Evolutionary conservation across 2,888 invertebrate genomes (phyloP).

Genomic region (Leptodirus hochenwartii): DNA sequence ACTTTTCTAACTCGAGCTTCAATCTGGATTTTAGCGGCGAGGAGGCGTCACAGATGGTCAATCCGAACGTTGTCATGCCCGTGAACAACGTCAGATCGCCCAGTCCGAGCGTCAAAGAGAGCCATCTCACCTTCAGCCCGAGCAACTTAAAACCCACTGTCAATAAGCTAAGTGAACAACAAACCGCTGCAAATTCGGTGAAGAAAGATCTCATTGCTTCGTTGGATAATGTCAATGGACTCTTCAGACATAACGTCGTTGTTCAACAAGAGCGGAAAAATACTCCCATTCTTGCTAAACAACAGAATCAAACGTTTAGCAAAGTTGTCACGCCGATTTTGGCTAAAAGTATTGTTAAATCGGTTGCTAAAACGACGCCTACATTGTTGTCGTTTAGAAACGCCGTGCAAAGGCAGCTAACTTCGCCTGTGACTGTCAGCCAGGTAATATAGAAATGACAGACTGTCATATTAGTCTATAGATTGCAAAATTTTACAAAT

Average conservation of each 20-base stretch:
- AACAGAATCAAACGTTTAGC: slow-evolving; percentile 21
- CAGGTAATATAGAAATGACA: no score
- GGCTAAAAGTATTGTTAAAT: slow-evolving; percentile 22
- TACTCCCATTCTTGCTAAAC: no score
- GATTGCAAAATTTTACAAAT: no score
- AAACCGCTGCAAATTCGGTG: slow-evolving; percentile 27
- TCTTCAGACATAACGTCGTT: slow-evolving; percentile 21
- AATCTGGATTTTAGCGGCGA: slow-evolving; percentile 49
- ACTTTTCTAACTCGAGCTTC: slow-evolving; percentile 44
- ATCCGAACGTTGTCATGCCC: slow-evolving; percentile 82
- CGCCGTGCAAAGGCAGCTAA: slow-evolving; percentile 17
- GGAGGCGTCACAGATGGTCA: slow-evolving; percentile 63
- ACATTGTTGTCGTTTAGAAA: slow-evolving; percentile 21
- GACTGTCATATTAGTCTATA: no score
- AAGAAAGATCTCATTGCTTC: slow-evolving; percentile 57
- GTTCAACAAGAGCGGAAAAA: no score
- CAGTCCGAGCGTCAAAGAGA: slow-evolving; percentile 47
- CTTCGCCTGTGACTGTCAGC: slow-evolving; percentile 19
- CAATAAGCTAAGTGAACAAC: slow-evolving; percentile 22
- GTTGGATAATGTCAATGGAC: slow-evolving; percentile 34
- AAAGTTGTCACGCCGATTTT: slow-evolving; percentile 24
- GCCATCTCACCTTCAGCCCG: slow-evolving; percentile 54
- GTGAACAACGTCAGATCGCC: slow-evolving; percentile 32
- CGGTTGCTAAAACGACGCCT: slow-evolving; percentile 16
- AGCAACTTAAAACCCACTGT: slow-evolving; percentile 44